Evolutionary conservation across 1,140 invertebrate genomes (phyloP), one percentile per base, ranked within the genome.

Genomic region (Xylocopa sonorina): DNA sequence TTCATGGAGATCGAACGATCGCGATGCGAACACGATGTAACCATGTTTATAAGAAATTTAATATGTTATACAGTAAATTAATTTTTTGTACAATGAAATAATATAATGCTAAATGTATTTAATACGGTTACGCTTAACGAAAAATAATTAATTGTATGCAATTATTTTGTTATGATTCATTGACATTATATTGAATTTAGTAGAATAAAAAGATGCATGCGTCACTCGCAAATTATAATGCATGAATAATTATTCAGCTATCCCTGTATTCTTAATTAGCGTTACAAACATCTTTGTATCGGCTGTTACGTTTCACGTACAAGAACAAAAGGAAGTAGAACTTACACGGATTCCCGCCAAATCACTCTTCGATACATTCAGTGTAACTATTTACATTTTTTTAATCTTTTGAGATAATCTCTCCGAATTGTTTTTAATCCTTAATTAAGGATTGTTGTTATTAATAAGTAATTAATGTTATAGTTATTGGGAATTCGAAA

Each of bases 141-240:
- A 51, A n/a, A n/a, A 48, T 18, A 14, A 58, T 41, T 38, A 41
- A 43, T 55, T 57, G 14, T 16, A 71, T 21, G n/a, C 1, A 32
- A 69, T 0, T n/a, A 34, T 32, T 32, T 51, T 16, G 18, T 32
- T 48, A 24, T 34, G 6, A 27, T 38, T 50, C 12, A 27, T 41
- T 53, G 16, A 41, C 1, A 7, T 16, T 43, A 48, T 18, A 24
- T 14, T 38, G 29, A 72, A 24, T 46, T 43, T 34, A 34, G 43
- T 63, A 55, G 2, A 43, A 63, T 38, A 32, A 21, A 63, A 74
- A 64, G 50, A 74, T 12, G 38, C 32, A 24, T 74, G 58, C 68
- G 69, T 79, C 77, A 79, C 41, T 79, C 16, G 38, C 38, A 48
- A 29, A 79, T 74, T 64, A 73, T 74, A 29, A 79, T 64, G 50